Evolutionary conservation across 2,888 invertebrate genomes (phyloP).

Genomic region (Lepidocyrtoides sp.): DNA sequence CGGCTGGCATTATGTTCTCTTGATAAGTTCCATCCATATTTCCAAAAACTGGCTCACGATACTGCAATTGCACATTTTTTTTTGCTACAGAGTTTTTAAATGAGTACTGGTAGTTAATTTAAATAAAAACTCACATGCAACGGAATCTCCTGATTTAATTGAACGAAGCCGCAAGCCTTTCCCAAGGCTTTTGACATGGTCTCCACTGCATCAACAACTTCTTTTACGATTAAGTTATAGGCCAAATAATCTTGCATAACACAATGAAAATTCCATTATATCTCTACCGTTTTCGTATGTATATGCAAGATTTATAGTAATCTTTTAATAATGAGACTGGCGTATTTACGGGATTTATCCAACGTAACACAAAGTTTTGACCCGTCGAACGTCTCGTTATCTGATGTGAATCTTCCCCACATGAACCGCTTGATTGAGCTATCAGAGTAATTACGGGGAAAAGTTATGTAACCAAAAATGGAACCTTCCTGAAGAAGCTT

Average conservation of each 20-base stretch:
- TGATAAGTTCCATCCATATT: conserved; percentile 72
- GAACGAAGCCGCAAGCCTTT: conserved; percentile 46
- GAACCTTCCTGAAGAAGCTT: conserved; percentile 38
- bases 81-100: not conserved
- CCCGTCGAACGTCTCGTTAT: conserved; percentile 59
- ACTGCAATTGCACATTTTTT: conserved; percentile 2
- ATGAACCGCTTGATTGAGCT: conserved; percentile 67
- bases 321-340: too few species aligned
- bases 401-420: conserved; percentile 62
- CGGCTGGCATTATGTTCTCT: conserved; percentile 72
- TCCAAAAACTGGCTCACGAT: conserved; percentile 68
- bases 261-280: not conserved
- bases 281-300: too few species aligned
- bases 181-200: conserved; percentile 27
- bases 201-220: conserved; percentile 47
- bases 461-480: conserved; percentile 61
- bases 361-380: conserved; percentile 58
- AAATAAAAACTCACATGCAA: conserved; percentile 47
- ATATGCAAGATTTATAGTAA: too few species aligned
- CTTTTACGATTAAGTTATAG: conserved; percentile 59
- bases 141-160: conserved; percentile 48
- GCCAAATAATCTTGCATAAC: conserved; percentile 65
- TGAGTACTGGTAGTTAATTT: too few species aligned
- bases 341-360: conserved; percentile 61
- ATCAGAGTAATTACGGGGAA: conserved; percentile 65